phyloP scores from a whole-genome alignment of 1,140 invertebrate species.

The Melipona quadrifasciata region DNA sequence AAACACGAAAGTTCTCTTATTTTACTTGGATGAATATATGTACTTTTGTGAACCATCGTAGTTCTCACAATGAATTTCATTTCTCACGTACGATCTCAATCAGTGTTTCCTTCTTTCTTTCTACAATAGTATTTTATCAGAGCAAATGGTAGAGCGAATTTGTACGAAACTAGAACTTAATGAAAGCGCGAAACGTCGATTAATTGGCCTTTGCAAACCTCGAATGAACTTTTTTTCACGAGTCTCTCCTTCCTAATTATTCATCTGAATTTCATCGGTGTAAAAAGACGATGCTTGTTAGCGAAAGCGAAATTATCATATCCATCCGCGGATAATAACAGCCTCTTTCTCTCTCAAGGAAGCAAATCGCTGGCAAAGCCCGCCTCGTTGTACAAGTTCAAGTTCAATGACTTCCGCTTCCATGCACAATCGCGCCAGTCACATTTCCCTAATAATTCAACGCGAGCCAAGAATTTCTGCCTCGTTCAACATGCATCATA shows the following conservation, averaged over 20 bases:
- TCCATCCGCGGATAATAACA: background rate
- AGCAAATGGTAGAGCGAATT: background rate
- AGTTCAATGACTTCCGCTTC: constrained; percentile 10
- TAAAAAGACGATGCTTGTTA: background rate
- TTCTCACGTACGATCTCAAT: background rate
- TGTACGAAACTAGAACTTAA: background rate
- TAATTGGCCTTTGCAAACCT: background rate
- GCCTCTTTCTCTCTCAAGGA: background rate
- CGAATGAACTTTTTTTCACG: background rate
- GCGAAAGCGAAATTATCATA: background rate
- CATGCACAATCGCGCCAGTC: constrained; percentile 2
- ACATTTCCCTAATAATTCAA: constrained; percentile 29
- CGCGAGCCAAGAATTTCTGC: constrained; percentile 1
- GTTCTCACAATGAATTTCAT: background rate
- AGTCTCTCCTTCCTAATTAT: background rate
- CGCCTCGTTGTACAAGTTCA: background rate
- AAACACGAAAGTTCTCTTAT: too few species aligned
- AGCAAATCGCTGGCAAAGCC: background rate
- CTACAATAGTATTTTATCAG: background rate
- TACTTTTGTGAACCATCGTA: background rate
- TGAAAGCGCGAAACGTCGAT: background rate
- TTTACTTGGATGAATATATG: too few species aligned
- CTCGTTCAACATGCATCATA: background rate
- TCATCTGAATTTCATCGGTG: too few species aligned
- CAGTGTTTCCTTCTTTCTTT: background rate